These are phyloP conservation scores for Solea solea DNA, from an alignment of 2,113 vertebrate species.

Conservation along the genomic window DNA sequence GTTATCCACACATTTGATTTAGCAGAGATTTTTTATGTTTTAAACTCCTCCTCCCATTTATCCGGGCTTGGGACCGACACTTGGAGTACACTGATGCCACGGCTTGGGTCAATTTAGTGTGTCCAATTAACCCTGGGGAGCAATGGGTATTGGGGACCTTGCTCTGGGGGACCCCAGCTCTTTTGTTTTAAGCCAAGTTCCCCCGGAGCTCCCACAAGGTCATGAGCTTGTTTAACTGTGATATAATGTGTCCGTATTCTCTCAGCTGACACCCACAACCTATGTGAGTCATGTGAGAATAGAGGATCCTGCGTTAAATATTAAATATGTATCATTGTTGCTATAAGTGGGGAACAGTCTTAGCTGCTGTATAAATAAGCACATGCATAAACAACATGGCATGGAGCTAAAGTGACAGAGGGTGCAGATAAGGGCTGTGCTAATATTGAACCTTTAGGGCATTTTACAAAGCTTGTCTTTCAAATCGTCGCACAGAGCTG, in stretches of 20 bases:
- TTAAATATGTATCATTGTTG: slow-evolving; percentile 67
- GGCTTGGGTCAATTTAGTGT: no score
- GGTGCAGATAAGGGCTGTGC: slow-evolving; percentile 20
- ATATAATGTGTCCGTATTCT: slow-evolving; percentile 43
- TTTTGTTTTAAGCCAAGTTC: no score
- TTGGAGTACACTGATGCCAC: no score
- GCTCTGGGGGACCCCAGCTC: no score
- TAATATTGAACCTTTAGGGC: slow-evolving; percentile 60
- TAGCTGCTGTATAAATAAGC: slow-evolving; percentile 59
- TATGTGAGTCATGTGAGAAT: slow-evolving; percentile 29
- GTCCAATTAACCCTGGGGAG: no score
- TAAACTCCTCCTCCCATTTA: no score
- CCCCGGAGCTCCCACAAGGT: no score
- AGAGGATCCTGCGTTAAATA: slow-evolving; percentile 30
- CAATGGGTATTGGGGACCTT: no score
- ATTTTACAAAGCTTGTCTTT: slow-evolving; percentile 30
- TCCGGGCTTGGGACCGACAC: no score
- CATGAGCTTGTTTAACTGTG: no score
- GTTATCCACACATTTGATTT: no score
- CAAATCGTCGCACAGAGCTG: slow-evolving; percentile 28
- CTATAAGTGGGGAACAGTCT: slow-evolving; percentile 53
- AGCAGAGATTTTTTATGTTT: no score
- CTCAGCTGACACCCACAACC: slow-evolving; percentile 16
- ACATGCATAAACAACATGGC: slow-evolving; percentile 37
- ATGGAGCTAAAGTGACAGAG: slow-evolving; percentile 14